Percentiles rank a stretch among this genome's conserved stretches.
phyloP scores from a whole-genome alignment of 2,797 vertebrate genomes.

The Scyliorhinus canicula region DNA sequence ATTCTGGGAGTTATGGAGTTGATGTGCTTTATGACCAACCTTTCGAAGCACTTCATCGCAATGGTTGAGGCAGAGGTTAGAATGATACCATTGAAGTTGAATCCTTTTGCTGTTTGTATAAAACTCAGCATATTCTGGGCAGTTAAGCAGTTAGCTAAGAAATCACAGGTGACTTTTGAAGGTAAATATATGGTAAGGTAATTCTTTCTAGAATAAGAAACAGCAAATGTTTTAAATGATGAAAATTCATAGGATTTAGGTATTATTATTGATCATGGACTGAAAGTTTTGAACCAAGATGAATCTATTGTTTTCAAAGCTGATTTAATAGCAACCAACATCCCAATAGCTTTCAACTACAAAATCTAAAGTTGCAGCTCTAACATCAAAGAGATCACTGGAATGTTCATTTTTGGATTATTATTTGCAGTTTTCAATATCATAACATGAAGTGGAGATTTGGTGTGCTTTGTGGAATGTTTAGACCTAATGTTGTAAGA shows the following conservation, averaged over 20 bases:
- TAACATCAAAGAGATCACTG: background rate
- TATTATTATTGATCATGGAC: background rate
- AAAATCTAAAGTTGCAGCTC: background rate
- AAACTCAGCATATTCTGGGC: background rate
- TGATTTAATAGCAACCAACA: background rate
- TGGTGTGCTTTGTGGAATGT: background rate
- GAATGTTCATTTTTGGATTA: background rate
- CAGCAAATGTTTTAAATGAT: background rate
- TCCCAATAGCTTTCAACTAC: background rate
- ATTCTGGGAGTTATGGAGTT: too few species aligned
- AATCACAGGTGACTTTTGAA: background rate
- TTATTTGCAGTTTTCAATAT: background rate
- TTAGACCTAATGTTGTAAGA: too few species aligned
- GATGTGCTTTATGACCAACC: too few species aligned
- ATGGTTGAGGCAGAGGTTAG: background rate
- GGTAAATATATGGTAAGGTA: background rate
- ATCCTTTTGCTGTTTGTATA: background rate
- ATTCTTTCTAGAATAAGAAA: background rate
- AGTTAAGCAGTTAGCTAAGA: background rate
- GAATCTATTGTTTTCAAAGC: background rate
- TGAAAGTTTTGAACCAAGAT: background rate
- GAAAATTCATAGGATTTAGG: background rate
- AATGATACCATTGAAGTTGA: background rate
- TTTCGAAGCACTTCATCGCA: too few species aligned
- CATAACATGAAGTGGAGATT: background rate